Evolutionary conservation across 2,888 invertebrate genomes (phyloP).

Genomic region (Heterodera filipjevi): DNA sequence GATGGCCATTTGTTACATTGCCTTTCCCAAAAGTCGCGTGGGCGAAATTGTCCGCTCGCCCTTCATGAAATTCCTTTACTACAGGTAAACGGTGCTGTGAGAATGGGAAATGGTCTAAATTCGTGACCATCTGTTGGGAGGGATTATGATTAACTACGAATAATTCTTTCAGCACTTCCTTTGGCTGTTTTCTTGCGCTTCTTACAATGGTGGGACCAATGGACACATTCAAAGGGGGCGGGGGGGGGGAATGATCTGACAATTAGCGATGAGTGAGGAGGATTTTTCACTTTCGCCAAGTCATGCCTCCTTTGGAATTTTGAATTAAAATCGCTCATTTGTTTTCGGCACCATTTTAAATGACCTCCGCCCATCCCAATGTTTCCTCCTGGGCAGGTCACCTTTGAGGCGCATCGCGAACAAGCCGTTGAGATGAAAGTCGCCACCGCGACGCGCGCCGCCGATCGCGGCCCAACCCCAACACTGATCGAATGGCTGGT

Average conservation of each 20-base stretch:
- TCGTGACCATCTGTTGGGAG: background rate
- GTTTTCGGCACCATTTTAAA: too few relatives aligned
- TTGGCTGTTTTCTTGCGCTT: conserved; percentile 70
- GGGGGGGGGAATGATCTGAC: too few relatives aligned
- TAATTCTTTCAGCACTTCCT: conserved; percentile 67
- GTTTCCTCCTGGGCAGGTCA: conserved; percentile 31
- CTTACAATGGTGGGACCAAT: conserved; percentile 67
- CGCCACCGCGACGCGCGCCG: conserved; percentile 39
- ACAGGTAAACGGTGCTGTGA: conserved; percentile 48
- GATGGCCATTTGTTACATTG: conserved; percentile 63
- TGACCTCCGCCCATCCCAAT: too few relatives aligned
- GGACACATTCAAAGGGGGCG: too few relatives aligned
- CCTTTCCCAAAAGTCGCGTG: conserved; percentile 65
- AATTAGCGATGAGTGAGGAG: too few relatives aligned
- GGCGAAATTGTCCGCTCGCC: conserved; percentile 70
- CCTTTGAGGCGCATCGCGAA: conserved; percentile 59
- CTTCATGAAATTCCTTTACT: conserved; percentile 72
- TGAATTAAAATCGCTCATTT: too few relatives aligned
- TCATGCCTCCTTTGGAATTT: too few relatives aligned
- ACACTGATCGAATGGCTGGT: conserved; percentile 70
- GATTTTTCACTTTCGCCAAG: too few relatives aligned
- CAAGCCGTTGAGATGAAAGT: conserved; percentile 50
- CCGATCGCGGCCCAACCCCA: conserved; percentile 68
- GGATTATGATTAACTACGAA: background rate
- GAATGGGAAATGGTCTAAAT: background rate